Evolutionary conservation across 2,797 vertebrate species (phyloP), one percentile per base, ranked within the genome.

Genomic region (Balearica regulorum): DNA sequence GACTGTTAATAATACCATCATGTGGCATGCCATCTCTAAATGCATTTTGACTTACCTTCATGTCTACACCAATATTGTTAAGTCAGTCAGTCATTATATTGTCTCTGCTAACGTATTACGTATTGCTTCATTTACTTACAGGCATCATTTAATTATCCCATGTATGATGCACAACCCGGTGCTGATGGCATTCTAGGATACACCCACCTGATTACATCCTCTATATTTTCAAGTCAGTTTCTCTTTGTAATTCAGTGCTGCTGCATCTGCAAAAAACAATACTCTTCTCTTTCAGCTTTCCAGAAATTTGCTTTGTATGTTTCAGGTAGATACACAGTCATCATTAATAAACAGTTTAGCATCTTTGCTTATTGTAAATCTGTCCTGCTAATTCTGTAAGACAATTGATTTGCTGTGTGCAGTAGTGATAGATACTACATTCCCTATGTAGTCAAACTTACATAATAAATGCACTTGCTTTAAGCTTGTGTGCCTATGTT

Each of bases 91-190:
- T 70, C 72, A 72, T 89, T 85, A 84, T 33, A 35, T 29, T 87
- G 49, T 87, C 44, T 90, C 68, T 87, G 21, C 57, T 94, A 80
- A 82, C 68, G 16, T 68, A 46, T 87, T 94, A 83, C 7, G 5
- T 68, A 68, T 93, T 94, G 73, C 62, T 84, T 94, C 79, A 94
- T 87, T 94, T 62, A 68, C 73, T 89, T 84, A 60, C 48, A 73
- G n/a, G 16, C 51, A 80, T 82, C 20, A 53, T 94, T 94, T 90
- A 94, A 82, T 89, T 91, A 70, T 53, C 29, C 26, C 19, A 13
- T 53, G 29, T 72, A 70, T 51, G 83, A 84, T 84, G 62, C 54
- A 79, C 66, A 94, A 15, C 26, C 26, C 60, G 80, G 4, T 75
- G 81, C 13, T 93, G 76, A 70, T 76, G 78, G 44, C 41, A 58